phyloP scores from a whole-genome alignment of 1,140 invertebrate genomes.

The Anastatus disparis region DNA sequence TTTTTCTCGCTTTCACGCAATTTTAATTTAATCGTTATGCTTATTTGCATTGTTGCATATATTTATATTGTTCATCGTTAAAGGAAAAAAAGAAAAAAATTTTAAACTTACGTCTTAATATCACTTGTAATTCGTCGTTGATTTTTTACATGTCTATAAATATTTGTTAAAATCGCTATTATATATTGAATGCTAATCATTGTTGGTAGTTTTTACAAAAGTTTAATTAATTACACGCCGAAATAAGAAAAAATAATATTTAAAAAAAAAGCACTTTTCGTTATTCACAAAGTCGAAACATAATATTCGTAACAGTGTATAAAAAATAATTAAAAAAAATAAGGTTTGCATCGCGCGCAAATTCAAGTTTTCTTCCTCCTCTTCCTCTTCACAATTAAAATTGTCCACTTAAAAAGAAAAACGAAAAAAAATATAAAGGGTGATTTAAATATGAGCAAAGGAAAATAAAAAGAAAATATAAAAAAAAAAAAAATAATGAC shows the following conservation, averaged over 20 bases:
- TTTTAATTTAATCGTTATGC: not conserved
- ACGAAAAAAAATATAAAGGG: not conserved
- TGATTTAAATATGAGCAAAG: no score
- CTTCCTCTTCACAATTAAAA: conserved; percentile 33
- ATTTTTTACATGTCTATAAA: conserved; percentile 9
- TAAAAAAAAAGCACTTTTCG: not conserved
- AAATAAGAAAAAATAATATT: no score
- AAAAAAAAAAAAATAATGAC: conserved; percentile 13
- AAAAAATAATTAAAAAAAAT: not conserved
- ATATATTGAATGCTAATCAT: no score
- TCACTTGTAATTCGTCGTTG: not conserved
- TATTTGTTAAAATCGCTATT: no score
- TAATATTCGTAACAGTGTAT: conserved; percentile 15
- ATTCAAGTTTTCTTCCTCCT: conserved; percentile 32
- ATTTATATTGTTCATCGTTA: no score
- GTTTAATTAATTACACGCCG: no score
- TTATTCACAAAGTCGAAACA: not conserved
- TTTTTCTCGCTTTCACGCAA: no score
- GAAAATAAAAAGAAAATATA: no score
- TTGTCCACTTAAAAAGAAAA: conserved; percentile 14
- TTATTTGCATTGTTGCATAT: not conserved
- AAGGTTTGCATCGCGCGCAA: not conserved
- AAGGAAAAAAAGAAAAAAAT: no score
- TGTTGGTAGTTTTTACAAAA: no score
- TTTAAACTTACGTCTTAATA: no score